phyloP scores from a whole-genome alignment of 2,888 invertebrate species.

The Tubulanus polymorphus region DNA sequence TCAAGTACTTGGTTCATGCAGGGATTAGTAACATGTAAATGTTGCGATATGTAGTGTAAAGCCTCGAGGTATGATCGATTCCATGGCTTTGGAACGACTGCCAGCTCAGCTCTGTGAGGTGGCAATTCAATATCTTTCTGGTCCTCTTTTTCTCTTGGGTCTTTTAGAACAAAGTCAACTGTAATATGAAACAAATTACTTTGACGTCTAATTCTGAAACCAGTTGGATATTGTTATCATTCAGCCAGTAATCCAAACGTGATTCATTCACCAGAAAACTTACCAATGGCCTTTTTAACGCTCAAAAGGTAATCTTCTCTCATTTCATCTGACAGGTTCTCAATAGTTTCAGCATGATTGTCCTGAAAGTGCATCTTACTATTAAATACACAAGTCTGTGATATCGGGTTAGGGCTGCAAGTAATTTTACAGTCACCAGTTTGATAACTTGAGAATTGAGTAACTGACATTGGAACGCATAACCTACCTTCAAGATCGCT shows the following conservation, averaged over 20 bases:
- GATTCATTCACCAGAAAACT: too few species aligned
- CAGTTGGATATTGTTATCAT: too few species aligned
- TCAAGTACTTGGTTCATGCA: slow-evolving; percentile 73
- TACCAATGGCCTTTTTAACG: slow-evolving; percentile 75
- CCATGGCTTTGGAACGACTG: slow-evolving; percentile 66
- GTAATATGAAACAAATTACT: too few species aligned
- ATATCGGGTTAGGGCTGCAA: background rate
- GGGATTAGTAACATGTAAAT: slow-evolving; percentile 73
- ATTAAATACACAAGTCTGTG: background rate
- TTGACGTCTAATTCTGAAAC: too few species aligned
- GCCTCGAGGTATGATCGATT: slow-evolving; percentile 59
- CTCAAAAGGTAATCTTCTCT: slow-evolving; percentile 80
- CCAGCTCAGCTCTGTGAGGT: slow-evolving; percentile 59
- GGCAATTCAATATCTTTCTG: slow-evolving; percentile 43
- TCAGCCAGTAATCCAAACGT: too few species aligned
- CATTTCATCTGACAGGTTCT: slow-evolving; percentile 69
- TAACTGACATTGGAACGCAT: background rate
- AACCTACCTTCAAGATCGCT: slow-evolving; percentile 38
- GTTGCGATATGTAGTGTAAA: slow-evolving; percentile 58
- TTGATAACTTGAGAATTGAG: too few species aligned
- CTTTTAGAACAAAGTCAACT: slow-evolving; percentile 84
- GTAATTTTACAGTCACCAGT: too few species aligned
- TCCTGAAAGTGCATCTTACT: slow-evolving; percentile 24
- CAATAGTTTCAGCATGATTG: slow-evolving; percentile 46
- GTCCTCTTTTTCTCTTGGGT: slow-evolving; percentile 60